Conservation (phyloP, 1,140 invertebrate genomes). For the Sipha flava region DNA sequence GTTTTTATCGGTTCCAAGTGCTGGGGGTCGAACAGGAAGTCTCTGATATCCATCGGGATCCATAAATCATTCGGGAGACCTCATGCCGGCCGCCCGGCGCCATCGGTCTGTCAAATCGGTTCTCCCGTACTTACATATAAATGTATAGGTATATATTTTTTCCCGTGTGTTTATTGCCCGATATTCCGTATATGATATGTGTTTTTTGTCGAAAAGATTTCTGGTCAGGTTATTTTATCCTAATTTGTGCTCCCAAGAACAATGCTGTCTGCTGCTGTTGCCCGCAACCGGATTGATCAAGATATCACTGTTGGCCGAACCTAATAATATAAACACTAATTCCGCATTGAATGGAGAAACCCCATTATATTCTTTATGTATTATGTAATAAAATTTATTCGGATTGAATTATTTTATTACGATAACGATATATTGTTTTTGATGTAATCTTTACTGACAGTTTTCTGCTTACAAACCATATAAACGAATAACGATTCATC, state of each 20-base stretch:
- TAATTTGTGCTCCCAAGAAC: conserved; percentile 12
- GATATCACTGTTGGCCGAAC: not conserved
- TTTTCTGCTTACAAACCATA: too few species aligned
- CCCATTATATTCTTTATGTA: not conserved
- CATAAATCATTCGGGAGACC: conserved; percentile 19
- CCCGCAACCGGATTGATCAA: conserved; percentile 8
- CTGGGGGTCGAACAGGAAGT: conserved; percentile 23
- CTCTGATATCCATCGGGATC: conserved; percentile 27
- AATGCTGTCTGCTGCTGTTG: not conserved
- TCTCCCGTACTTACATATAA: not conserved
- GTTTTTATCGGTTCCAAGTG: conserved; percentile 31
- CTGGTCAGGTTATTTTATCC: not conserved
- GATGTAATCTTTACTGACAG: not conserved
- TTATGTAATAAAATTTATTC: not conserved
- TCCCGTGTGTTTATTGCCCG: conserved; percentile 7
- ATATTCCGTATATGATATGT: not conserved
- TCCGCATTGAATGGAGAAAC: not conserved
- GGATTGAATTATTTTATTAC: not conserved
- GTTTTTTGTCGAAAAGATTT: not conserved
- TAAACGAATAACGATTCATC: too few species aligned
- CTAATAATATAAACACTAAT: not conserved
- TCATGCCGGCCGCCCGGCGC: conserved; percentile 17
- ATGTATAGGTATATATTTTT: not conserved
- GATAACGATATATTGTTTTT: not conserved
- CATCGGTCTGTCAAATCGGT: conserved; percentile 19